Conservation (phyloP, 2,797 vertebrate species). For the Mormyrus proboscirostris region DNA sequence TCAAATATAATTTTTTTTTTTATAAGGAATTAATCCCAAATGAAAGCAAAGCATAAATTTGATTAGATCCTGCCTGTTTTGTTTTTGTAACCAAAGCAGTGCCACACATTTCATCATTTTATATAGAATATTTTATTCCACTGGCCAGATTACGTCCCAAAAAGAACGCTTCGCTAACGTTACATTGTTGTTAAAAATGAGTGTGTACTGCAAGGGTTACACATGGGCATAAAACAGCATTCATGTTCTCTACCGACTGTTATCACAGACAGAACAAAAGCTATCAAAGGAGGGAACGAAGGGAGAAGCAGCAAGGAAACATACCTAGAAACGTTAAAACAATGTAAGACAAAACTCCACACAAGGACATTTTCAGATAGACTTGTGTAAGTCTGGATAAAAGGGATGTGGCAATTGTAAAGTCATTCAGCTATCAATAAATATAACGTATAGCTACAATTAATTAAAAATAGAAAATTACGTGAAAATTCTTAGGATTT, state of each 20-base stretch:
- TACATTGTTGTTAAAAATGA: constrained; percentile 52
- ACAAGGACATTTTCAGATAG: constrained; percentile 39
- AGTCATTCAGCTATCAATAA: constrained; percentile 12
- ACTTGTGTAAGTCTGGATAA: constrained; percentile 45
- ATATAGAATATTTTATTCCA: constrained; percentile 37
- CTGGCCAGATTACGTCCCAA: constrained; percentile 58
- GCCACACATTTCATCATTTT: constrained; percentile 45
- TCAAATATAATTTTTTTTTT: constrained; percentile 33
- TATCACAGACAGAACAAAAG: constrained; percentile 40
- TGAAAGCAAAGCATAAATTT: constrained; percentile 14
- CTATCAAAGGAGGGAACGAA: constrained; percentile 42
- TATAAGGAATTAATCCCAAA: constrained; percentile 30
- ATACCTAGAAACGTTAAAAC: constrained; percentile 51
- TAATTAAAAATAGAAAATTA: constrained; percentile 28
- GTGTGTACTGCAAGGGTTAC: constrained; percentile 70
- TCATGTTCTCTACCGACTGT: constrained; percentile 40
- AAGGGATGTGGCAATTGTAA: constrained; percentile 30
- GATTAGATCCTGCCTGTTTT: constrained; percentile 21
- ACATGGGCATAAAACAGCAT: constrained; percentile 38
- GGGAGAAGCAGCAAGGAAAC: constrained; percentile 44
- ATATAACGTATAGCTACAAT: neutral
- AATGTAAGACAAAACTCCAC: constrained; percentile 51
- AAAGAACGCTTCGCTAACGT: constrained; percentile 45
- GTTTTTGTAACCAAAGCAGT: constrained; percentile 66
- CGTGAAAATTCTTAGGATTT: constrained; percentile 28